phyloP scores from a whole-genome alignment of 2,113 vertebrate species.

The Antigone vipio region DNA sequence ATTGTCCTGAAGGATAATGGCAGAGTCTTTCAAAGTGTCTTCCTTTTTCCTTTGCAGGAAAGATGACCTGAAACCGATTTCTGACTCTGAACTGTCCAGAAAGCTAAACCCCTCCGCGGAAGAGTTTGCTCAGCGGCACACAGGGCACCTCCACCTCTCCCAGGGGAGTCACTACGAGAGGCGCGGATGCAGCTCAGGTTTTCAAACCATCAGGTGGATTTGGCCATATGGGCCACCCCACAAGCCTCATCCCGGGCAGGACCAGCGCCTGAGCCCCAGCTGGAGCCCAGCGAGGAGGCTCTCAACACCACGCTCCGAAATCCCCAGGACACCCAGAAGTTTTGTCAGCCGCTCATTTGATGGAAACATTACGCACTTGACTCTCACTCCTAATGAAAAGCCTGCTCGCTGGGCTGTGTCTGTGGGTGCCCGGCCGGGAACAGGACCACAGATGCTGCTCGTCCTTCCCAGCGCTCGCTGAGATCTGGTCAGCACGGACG shows the following conservation, averaged over 20 bases:
- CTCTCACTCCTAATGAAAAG: not conserved
- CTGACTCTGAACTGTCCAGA: not conserved
- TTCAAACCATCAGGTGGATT: not conserved
- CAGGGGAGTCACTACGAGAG: not conserved
- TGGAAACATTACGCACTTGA: not conserved
- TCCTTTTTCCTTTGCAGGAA: not conserved
- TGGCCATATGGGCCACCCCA: not conserved
- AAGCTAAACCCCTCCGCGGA: not conserved
- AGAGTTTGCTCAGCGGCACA: not conserved
- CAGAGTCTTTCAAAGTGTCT: not conserved
- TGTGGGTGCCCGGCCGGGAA: not conserved
- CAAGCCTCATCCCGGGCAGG: fast-evolving
- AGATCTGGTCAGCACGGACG: not conserved
- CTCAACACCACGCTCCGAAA: no score
- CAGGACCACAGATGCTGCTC: not conserved
- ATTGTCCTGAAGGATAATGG: constrained; percentile 21
- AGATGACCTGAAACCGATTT: not conserved
- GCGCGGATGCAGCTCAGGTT: fast-evolving
- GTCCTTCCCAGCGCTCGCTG: not conserved
- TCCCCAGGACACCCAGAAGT: not conserved
- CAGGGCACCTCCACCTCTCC: not conserved
- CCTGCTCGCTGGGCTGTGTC: not conserved
- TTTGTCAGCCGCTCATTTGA: not conserved
- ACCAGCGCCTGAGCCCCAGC: not conserved
- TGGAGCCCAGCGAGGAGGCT: not conserved